Percentiles rank a stretch among this genome's conserved stretches.
Conservation (phyloP, 2,888 invertebrate genomes). For the Lampropteryx suffumata region DNA sequence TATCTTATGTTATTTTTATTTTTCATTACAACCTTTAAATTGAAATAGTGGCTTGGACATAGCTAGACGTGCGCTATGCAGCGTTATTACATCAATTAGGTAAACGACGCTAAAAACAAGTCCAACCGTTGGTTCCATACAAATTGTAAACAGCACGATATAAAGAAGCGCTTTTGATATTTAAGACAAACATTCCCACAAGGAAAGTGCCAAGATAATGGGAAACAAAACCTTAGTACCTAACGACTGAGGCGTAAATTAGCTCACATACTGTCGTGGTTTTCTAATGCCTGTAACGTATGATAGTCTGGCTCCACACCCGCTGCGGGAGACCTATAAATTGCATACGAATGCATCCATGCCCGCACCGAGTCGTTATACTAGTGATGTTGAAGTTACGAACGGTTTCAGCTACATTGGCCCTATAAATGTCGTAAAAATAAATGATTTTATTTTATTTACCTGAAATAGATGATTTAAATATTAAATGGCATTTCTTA, state of each 20-base stretch:
- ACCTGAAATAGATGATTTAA: too few species aligned
- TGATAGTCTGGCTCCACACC: constrained; percentile 42
- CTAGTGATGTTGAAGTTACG: not conserved
- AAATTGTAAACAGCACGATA: too few species aligned
- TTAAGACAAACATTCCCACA: not conserved
- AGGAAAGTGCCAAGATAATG: constrained; percentile 9
- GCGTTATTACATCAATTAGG: too few species aligned
- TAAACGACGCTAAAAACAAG: too few species aligned
- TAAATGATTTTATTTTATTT: too few species aligned
- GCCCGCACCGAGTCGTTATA: constrained; percentile 14
- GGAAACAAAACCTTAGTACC: constrained; percentile 17
- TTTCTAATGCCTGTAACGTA: constrained; percentile 52
- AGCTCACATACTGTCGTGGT: constrained; percentile 40
- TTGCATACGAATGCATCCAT: constrained; percentile 50
- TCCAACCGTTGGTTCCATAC: too few species aligned
- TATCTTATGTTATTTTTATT: too few species aligned
- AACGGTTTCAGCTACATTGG: constrained; percentile 1
- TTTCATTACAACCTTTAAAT: too few species aligned
- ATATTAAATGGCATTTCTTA: too few species aligned
- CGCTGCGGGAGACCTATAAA: constrained; percentile 71
- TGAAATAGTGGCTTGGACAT: too few species aligned
- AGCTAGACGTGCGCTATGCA: too few species aligned
- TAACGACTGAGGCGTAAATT: constrained; percentile 35
- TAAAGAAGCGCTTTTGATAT: not conserved
- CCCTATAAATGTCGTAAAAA: too few species aligned